phyloP scores from a whole-genome alignment of 2,888 invertebrate genomes.

The Chouioia cunea region DNA sequence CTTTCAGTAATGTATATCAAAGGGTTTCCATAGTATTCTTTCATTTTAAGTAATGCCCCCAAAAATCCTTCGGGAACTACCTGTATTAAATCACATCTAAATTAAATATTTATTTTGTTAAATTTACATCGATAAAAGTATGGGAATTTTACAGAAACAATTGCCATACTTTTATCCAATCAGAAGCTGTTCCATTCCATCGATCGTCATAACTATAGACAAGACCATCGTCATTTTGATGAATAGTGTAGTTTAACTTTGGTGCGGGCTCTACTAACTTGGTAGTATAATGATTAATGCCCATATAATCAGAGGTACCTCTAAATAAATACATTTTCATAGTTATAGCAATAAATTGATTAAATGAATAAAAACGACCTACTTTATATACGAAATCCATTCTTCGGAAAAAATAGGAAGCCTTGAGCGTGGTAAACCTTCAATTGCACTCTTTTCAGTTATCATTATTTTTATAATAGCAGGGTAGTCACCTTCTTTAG shows the following conservation, averaged over 20 bases:
- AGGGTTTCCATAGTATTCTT: background rate
- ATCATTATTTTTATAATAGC: slow-evolving; percentile 68
- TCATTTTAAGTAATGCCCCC: too few species aligned
- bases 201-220: too few species aligned
- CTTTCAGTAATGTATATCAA: too few species aligned
- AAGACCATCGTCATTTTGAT: background rate
- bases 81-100: too few species aligned
- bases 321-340: slow-evolving; percentile 54
- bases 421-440: slow-evolving; percentile 67
- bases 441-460: slow-evolving; percentile 64
- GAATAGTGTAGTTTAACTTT: background rate
- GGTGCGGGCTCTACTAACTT: slow-evolving; percentile 42
- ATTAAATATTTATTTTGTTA: too few species aligned
- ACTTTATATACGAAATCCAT: slow-evolving; percentile 73
- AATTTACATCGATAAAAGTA: too few species aligned
- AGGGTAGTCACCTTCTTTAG: slow-evolving; percentile 70
- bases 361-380: background rate
- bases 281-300: slow-evolving; percentile 57
- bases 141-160: too few species aligned
- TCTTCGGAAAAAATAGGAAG: slow-evolving; percentile 69
- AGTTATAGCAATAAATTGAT: too few species aligned
- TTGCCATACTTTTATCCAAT: too few species aligned
- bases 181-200: too few species aligned
- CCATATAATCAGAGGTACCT: slow-evolving; percentile 56
- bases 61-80: too few species aligned